Evolutionary conservation across 2,797 vertebrate genomes (phyloP), one percentile per base, ranked within the genome.

Genomic region (Lagodon rhomboides): DNA sequence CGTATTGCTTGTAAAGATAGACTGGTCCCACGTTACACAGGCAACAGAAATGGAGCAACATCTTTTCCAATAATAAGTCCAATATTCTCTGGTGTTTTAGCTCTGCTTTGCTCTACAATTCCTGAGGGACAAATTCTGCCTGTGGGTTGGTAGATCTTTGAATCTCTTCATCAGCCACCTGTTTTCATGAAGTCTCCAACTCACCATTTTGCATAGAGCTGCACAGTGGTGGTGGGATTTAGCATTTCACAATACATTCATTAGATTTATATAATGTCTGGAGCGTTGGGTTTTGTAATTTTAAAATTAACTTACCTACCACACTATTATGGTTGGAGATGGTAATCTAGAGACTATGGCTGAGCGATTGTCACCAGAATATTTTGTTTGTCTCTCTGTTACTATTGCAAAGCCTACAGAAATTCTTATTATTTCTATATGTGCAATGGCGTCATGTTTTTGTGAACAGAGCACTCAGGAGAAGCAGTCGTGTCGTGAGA

Each of bases 401-500:
- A 2, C 16, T 38, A 3, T 13, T 10, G 20, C 46, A 46, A 44
- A 30, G 7, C 38, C 15, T 20, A 27, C 12, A 50, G n/a, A 4
- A 12, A 16, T 53, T 1, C 6, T 46, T 10, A 22, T 73, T 38
- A 15, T 43, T 38, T 64, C 11, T 67, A 18, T 38, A 54, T 61
- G 3, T 51, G 8, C 62, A 16, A 47, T 55, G 2, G 56, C 12
- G 56, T 34, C 10, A 38, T 74, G 53, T 58, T 51, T 55, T 27
- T 46, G n/a, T 64, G 23, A 27, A 5, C 88, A 96, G 96, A 96
- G 95, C 89, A 96, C 94, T n/a, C 96, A 96, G 95, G 98, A 99
- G 93, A 99, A 99, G 91, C 95, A 98, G 93, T 97, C 98, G 56
- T 98, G 98, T 93, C 96, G 98, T 69, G 97, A 99, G 94, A 99